phyloP scores from a whole-genome alignment of 1,140 invertebrate species.

The Kradibia gibbosae region DNA sequence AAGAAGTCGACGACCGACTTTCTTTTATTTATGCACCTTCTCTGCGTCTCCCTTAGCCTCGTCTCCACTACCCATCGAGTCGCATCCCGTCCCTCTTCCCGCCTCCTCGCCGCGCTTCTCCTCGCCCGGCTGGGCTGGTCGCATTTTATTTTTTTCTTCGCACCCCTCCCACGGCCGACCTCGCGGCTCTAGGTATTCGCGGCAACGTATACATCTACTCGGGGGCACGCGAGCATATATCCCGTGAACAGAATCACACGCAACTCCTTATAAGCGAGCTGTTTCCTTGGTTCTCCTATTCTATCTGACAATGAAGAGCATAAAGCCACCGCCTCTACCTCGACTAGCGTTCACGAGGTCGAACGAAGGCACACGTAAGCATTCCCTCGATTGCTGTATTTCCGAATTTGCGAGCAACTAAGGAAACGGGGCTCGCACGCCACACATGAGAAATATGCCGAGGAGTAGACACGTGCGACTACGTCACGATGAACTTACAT shows the following conservation, averaged over 20 bases:
- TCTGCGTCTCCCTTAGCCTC: not conserved
- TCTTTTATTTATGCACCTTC: not conserved
- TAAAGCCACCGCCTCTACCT: not conserved
- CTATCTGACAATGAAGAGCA: not conserved
- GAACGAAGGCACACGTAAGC: slow-evolving; percentile 5
- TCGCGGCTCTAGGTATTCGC: not conserved
- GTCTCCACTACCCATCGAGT: too few species aligned
- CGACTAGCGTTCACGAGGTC: not conserved
- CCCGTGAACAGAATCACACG: not conserved
- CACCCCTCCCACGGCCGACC: not conserved
- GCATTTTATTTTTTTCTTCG: not conserved
- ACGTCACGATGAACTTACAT: slow-evolving; percentile 17
- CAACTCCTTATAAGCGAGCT: not conserved
- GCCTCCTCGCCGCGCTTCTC: not conserved
- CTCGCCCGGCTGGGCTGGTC: not conserved
- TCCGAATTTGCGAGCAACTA: not conserved
- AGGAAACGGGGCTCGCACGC: not conserved
- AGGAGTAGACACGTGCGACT: not conserved
- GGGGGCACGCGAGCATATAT: not conserved
- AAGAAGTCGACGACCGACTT: not conserved
- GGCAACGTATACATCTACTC: not conserved
- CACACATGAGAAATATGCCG: not conserved
- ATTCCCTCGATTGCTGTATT: not conserved
- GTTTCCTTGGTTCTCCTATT: not conserved
- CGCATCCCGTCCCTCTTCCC: not conserved